Evolutionary conservation across 2,888 invertebrate species (phyloP).

Genomic region (Andrena trimmerana): DNA sequence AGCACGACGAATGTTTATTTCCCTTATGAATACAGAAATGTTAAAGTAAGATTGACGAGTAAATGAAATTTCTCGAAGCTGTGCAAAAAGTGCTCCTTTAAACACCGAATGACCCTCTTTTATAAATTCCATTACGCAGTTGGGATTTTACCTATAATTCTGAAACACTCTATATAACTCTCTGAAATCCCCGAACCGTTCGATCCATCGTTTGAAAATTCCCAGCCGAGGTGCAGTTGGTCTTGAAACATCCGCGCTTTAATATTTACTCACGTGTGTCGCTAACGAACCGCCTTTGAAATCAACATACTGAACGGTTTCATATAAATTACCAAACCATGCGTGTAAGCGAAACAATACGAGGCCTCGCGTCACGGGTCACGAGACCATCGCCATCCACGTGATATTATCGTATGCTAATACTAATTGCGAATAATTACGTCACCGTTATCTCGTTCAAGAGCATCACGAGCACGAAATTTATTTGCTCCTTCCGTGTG

Average conservation of each 20-base stretch:
- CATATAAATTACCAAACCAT: slow-evolving; percentile 18
- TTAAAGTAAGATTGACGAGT: too few relatives aligned
- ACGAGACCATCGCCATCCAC: slow-evolving; percentile 63
- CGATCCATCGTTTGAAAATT: too few relatives aligned
- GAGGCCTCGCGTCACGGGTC: slow-evolving; percentile 45
- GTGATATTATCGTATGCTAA: slow-evolving; percentile 64
- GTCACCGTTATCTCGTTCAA: slow-evolving; percentile 54
- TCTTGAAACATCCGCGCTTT: background rate
- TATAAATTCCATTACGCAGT: too few relatives aligned
- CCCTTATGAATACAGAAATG: too few relatives aligned
- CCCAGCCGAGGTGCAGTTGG: too few relatives aligned
- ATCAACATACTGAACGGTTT: background rate
- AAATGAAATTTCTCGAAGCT: too few relatives aligned
- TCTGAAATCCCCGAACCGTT: too few relatives aligned
- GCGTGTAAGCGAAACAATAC: slow-evolving; percentile 13
- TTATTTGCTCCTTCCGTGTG: slow-evolving; percentile 37
- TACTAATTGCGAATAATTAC: slow-evolving; percentile 64
- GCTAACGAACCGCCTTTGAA: background rate
- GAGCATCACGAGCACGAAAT: slow-evolving; percentile 47
- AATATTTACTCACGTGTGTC: background rate
- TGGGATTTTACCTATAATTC: too few relatives aligned
- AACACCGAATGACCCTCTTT: too few relatives aligned
- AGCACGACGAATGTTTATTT: too few relatives aligned
- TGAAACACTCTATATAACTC: too few relatives aligned
- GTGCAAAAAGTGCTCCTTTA: too few relatives aligned